Conservation (phyloP, 2,888 invertebrate species). For the Margaritifera margaritifera region DNA sequence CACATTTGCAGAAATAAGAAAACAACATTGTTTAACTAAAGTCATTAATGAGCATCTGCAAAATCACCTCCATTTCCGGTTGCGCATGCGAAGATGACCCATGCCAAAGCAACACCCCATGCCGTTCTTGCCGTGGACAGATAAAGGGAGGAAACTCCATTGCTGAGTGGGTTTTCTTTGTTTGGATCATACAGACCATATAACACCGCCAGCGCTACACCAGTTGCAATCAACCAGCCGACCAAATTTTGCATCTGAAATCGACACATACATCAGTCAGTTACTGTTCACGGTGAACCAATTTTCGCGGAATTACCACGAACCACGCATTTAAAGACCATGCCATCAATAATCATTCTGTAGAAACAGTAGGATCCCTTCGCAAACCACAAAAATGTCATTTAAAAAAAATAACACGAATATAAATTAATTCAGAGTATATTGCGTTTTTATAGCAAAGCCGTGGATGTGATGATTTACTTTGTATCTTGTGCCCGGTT, state of each 20-base stretch:
- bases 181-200: slow-evolving; percentile 65
- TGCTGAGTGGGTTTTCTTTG: slow-evolving; percentile 45
- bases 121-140: slow-evolving; percentile 72
- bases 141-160: slow-evolving; percentile 68
- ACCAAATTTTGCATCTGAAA: slow-evolving; percentile 41
- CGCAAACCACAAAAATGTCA: too few relatives aligned
- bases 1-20: too few relatives aligned
- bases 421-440: too few relatives aligned
- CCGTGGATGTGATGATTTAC: not conserved
- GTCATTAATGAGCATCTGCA: not conserved
- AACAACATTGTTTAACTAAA: too few relatives aligned
- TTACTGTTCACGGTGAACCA: too few relatives aligned
- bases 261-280: not conserved
- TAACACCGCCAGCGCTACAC: slow-evolving; percentile 55
- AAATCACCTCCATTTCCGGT: slow-evolving; percentile 74
- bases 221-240: slow-evolving; percentile 63
- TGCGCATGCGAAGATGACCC: slow-evolving; percentile 76
- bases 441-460: not conserved
- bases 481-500: too few relatives aligned
- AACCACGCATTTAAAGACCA: too few relatives aligned
- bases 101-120: slow-evolving; percentile 75
- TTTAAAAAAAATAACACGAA: too few relatives aligned
- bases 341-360: too few relatives aligned
- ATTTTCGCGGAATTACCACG: too few relatives aligned
- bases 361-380: too few relatives aligned